phyloP scores from a whole-genome alignment of 2,797 vertebrate species.

The Enteromius thamalakanensis region DNA sequence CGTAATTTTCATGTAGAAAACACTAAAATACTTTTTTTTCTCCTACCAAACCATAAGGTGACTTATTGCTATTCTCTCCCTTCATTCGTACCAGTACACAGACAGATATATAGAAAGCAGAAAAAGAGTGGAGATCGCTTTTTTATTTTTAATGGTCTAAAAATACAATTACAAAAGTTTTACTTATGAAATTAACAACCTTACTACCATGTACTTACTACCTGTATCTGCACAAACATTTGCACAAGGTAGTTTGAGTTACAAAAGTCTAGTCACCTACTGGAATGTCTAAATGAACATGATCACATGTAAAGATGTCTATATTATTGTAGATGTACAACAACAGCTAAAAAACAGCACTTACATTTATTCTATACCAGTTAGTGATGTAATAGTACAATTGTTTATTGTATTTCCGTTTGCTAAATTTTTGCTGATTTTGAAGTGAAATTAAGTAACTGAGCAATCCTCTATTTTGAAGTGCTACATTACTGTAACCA shows the following conservation, averaged over 20 bases:
- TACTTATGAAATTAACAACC: neutral
- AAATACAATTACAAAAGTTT: conserved; percentile 25
- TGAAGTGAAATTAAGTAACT: neutral
- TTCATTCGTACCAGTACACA: neutral
- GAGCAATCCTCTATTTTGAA: neutral
- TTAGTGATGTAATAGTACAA: neutral
- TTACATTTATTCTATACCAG: neutral
- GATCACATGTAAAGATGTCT: neutral
- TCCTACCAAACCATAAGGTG: no score
- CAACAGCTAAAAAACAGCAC: neutral
- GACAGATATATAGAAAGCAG: neutral
- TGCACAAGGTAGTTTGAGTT: neutral
- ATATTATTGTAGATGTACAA: conserved; percentile 6
- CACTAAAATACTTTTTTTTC: no score
- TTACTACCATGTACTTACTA: neutral
- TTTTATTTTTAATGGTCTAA: neutral
- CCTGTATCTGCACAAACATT: neutral
- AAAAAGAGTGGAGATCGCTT: neutral
- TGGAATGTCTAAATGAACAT: neutral
- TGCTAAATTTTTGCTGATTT: neutral
- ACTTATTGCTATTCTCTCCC: neutral
- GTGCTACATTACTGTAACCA: neutral
- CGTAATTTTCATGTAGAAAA: neutral
- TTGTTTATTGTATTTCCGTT: neutral
- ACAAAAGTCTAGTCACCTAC: neutral